Base-by-base conservation (phyloP, 2,888 invertebrate species). In the Megastigmus dorsalis region DNA sequence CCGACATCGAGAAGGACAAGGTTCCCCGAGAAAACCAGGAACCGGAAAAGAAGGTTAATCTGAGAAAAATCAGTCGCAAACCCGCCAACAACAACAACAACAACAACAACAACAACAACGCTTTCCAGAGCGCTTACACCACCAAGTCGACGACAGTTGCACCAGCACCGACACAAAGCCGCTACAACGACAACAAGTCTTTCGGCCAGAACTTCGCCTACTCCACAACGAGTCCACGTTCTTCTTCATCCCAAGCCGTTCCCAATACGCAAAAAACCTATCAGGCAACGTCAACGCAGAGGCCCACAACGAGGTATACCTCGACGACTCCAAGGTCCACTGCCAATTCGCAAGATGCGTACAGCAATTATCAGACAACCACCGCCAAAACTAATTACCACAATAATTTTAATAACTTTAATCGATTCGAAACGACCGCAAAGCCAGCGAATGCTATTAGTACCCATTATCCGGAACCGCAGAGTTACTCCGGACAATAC, bases 1-100 rank as follows among this genome's bases (percentile, higher is more conserved):
- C 10, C 9, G 87, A 89, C 13, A 89, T 86, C 13, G 88, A 89
- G 6, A 91, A 90, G 73, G 90, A 90, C 20, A 90, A 90, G n/a
- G 79, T 88, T 0, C 87, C 88, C 67, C 88, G 89, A 1, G 83
- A 84, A 2, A 79, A 79, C 1, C 76, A 73, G 18, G 79, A 80
- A 5, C 70, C 78, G 15, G 78, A 79, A 59, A 86, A 82, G 57
- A 86, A 84, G 43, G 63, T 75, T 1, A 83, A 83, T 0, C 72
- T 84, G 0, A 74, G 87, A 23, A 87, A 88, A 66, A 63, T 83
- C 38, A 84, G 82, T 54, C 80, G 87, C 10, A 87, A 87, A 38
- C 82, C 80, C 60, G 81, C 78, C 10, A 82, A 79, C 57, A n/a
- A n/a, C n/a, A n/a, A n/a, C n/a, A n/a, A n/a, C n/a, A n/a, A n/a